Evolutionary conservation across 1,140 invertebrate genomes (phyloP).

Genomic region (Drosophila jambulina): DNA sequence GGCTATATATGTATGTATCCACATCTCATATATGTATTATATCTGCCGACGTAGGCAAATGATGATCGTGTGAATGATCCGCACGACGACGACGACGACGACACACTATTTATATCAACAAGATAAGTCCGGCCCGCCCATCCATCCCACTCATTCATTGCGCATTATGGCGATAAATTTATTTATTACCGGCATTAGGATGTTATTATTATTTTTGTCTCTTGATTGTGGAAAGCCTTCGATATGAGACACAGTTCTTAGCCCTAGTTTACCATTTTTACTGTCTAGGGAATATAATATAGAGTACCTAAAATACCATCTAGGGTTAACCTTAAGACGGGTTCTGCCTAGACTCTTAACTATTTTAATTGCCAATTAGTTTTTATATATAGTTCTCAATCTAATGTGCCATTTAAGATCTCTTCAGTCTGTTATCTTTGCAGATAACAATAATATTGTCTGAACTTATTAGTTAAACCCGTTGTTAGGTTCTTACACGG

Average conservation of each 20-base stretch:
- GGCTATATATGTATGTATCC: neutral
- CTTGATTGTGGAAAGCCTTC: neutral
- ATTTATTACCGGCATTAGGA: slow-evolving; percentile 67
- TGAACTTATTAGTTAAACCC: neutral
- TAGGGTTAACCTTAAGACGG: neutral
- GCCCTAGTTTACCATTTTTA: neutral
- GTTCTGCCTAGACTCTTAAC: neutral
- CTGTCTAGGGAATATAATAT: neutral
- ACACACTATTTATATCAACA: slow-evolving; percentile 29
- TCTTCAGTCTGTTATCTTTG: neutral
- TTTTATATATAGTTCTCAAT: neutral
- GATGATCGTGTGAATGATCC: slow-evolving; percentile 50
- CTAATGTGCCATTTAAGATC: neutral
- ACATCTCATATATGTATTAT: neutral
- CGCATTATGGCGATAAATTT: slow-evolving; percentile 72
- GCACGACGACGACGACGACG: neutral
- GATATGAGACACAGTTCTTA: neutral
- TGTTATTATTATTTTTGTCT: slow-evolving; percentile 31
- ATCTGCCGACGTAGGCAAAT: slow-evolving; percentile 14
- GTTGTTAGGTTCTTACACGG: neutral
- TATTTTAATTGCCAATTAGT: neutral
- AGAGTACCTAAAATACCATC: neutral
- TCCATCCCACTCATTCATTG: slow-evolving; percentile 50
- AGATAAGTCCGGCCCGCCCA: slow-evolving; percentile 32
- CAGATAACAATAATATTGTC: neutral